These are phyloP conservation scores for Xylocopa sonorina DNA, from an alignment of 1,140 invertebrate species.

Conservation along the genomic window DNA sequence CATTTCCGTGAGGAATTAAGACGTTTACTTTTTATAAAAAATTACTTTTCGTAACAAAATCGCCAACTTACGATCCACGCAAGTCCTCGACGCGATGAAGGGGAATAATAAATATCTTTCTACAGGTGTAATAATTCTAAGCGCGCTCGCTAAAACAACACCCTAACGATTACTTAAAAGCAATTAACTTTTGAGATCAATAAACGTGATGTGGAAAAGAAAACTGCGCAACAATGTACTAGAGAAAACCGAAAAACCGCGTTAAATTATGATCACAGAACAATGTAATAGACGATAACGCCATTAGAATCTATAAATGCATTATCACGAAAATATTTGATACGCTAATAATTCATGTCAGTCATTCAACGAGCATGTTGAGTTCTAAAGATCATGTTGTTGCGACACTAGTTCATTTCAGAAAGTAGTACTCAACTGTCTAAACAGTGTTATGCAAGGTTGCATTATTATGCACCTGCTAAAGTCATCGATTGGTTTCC, in stretches of 20 bases:
- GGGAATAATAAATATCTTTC: conserved; percentile 53
- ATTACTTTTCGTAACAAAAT: conserved; percentile 43
- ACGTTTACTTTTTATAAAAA: conserved; percentile 52
- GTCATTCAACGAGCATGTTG: conserved; percentile 15
- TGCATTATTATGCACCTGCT: conserved; percentile 35
- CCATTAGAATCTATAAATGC: conserved; percentile 22
- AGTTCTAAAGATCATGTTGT: not conserved
- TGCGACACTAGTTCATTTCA: conserved; percentile 2
- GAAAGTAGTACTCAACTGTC: conserved; percentile 28
- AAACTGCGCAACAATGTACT: conserved; percentile 45
- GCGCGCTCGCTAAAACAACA: conserved; percentile 32
- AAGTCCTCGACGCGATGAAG: conserved; percentile 30
- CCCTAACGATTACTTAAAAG: conserved; percentile 27
- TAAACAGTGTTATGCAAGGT: conserved; percentile 21
- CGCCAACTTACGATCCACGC: conserved; percentile 52
- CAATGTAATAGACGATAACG: conserved; percentile 27
- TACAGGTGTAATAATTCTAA: conserved; percentile 12
- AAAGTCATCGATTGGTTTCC: conserved; percentile 27
- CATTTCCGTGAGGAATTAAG: conserved; percentile 28
- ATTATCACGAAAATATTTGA: conserved; percentile 36
- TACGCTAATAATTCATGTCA: conserved; percentile 19
- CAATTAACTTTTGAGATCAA: conserved; percentile 56
- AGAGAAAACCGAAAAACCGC: conserved; percentile 13
- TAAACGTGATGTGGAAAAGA: conserved; percentile 32
- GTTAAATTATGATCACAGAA: conserved; percentile 44